phyloP scores from a whole-genome alignment of 2,113 vertebrate species.

The Caretta caretta region DNA sequence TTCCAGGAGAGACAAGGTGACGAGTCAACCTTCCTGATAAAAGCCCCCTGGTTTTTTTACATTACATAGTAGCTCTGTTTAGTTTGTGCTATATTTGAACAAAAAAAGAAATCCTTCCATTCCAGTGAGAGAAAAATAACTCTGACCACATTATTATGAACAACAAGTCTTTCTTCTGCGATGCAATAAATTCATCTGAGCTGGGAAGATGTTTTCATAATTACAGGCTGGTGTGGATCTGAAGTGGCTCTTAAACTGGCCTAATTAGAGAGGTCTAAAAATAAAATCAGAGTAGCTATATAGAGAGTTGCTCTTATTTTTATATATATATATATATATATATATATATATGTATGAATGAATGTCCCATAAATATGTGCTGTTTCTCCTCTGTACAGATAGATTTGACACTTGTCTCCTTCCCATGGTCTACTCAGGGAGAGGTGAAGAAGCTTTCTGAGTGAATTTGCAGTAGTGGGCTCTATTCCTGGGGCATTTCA shows the following conservation, averaged over 20 bases:
- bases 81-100: conserved; percentile 65
- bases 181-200: conserved; percentile 55
- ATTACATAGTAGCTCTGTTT: conserved; percentile 76
- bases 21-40: conserved; percentile 68
- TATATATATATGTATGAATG: neutral
- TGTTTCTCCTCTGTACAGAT: neutral
- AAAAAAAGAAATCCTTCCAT: conserved; percentile 63
- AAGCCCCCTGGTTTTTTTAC: conserved; percentile 60
- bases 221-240: conserved; percentile 39
- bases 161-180: conserved; percentile 59
- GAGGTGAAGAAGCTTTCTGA: conserved; percentile 61
- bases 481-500: conserved; percentile 53
- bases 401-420: conserved; percentile 40
- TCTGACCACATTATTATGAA: conserved; percentile 56
- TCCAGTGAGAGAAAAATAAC: conserved; percentile 70
- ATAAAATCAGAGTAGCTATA: conserved; percentile 53
- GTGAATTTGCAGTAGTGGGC: conserved; percentile 35
- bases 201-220: conserved; percentile 49
- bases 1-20: conserved; percentile 66
- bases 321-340: neutral
- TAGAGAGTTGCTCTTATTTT: too few species aligned
- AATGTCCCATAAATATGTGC: neutral
- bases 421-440: conserved; percentile 41
- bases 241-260: conserved; percentile 51
- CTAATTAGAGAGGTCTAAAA: conserved; percentile 65